Percentiles rank a stretch among this genome's conserved stretches.
phyloP scores from a whole-genome alignment of 2,797 vertebrate genomes.

The Myotis pilosus region DNA sequence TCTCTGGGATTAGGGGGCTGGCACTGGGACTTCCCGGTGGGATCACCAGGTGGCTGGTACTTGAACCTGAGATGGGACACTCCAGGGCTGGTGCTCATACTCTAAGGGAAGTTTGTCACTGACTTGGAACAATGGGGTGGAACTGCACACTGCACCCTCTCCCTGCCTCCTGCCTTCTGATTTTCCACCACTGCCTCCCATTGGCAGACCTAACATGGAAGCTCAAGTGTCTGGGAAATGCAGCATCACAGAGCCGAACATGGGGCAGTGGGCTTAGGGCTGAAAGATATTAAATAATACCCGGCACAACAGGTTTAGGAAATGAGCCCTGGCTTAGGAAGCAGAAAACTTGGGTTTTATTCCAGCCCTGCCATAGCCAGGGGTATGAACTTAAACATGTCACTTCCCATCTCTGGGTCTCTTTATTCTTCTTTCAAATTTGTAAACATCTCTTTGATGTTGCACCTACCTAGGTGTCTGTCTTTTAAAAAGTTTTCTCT shows the following conservation, averaged over 20 bases:
- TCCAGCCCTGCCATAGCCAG: not conserved
- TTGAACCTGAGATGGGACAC: not conserved
- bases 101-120: not conserved
- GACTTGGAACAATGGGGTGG: not conserved
- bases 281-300: not conserved
- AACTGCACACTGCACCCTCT: not conserved
- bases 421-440: not conserved
- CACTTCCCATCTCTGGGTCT: not conserved
- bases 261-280: not conserved
- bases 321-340: not conserved
- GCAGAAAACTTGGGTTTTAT: not conserved
- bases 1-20: not conserved
- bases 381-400: not conserved
- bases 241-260: not conserved
- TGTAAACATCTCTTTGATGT: not conserved
- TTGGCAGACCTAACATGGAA: not conserved
- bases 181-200: not conserved
- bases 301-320: not conserved
- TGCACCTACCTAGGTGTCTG: not conserved
- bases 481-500: not conserved
- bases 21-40: not conserved
- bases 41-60: not conserved
- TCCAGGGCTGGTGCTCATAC: not conserved
- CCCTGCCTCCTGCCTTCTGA: not conserved
- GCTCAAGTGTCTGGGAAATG: not conserved